Percentiles rank a stretch among this genome's conserved stretches.
Conservation (phyloP, 1,140 invertebrate genomes). For the Chlorops oryzae region DNA sequence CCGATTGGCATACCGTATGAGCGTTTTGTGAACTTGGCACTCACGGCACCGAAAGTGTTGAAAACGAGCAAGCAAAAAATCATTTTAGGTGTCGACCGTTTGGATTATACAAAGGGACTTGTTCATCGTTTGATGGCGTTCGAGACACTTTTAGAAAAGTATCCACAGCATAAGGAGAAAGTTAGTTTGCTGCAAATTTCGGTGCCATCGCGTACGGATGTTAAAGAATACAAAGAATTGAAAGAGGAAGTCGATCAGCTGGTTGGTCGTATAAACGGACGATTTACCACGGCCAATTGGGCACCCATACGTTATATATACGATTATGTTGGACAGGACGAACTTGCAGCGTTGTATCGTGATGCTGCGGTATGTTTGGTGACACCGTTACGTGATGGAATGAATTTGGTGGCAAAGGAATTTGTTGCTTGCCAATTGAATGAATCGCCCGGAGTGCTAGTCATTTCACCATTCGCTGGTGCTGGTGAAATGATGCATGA, state of each 20-base stretch:
- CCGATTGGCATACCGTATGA: conserved; percentile 86
- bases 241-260: conserved; percentile 88
- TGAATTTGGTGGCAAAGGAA: conserved; percentile 92
- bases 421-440: conserved; percentile 90
- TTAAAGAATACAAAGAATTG: conserved; percentile 83
- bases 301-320: conserved; percentile 87
- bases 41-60: conserved; percentile 68
- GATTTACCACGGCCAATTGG: conserved; percentile 84
- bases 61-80: conserved; percentile 69
- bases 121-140: conserved; percentile 79
- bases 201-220: conserved; percentile 82
- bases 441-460: conserved; percentile 76
- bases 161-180: conserved; percentile 80
- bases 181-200: conserved; percentile 78
- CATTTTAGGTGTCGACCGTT: conserved; percentile 72
- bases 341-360: conserved; percentile 77
- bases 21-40: conserved; percentile 73
- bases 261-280: conserved; percentile 79
- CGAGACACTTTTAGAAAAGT: conserved; percentile 74
- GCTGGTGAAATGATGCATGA: conserved; percentile 89
- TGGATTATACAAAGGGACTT: conserved; percentile 88
- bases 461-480: conserved; percentile 85
- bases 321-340: conserved; percentile 78
- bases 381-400: conserved; percentile 81
- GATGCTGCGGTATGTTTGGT: conserved; percentile 81